These are phyloP conservation scores for Elmis aenea DNA, from an alignment of 2,888 invertebrate species.

Conservation along the genomic window DNA sequence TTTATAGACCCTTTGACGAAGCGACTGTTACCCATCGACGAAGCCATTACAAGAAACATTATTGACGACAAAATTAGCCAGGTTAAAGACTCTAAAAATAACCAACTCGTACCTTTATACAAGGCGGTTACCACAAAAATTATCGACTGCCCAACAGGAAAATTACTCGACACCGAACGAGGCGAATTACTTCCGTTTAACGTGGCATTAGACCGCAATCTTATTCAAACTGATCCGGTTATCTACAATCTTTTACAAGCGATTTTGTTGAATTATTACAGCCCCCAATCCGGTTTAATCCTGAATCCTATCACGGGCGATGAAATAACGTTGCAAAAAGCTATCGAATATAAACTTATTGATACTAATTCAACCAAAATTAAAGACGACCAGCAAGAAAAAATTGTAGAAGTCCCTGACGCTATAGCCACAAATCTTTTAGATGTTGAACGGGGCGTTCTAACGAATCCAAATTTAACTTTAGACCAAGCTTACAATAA, in stretches of 20 bases:
- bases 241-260: conserved; percentile 69
- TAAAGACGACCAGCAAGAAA: conserved; percentile 65
- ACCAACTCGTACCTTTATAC: conserved; percentile 66
- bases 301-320: conserved; percentile 73
- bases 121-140: conserved; percentile 69
- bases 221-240: conserved; percentile 64
- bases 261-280: conserved; percentile 72
- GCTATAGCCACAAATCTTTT: conserved; percentile 67
- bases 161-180: conserved; percentile 66
- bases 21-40: conserved; percentile 66
- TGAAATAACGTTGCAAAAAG: conserved; percentile 68
- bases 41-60: conserved; percentile 73
- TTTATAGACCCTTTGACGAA: conserved; percentile 69
- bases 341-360: conserved; percentile 65
- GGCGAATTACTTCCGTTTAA: conserved; percentile 66
- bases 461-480: conserved; percentile 65
- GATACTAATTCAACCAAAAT: conserved; percentile 68
- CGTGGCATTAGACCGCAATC: conserved; percentile 62
- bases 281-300: conserved; percentile 66
- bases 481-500: conserved; percentile 76
- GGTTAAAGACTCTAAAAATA: conserved; percentile 70
- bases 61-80: conserved; percentile 77
- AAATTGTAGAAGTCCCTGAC: conserved; percentile 61
- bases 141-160: conserved; percentile 65
- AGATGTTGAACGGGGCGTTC: conserved; percentile 63